Evolutionary conservation across 2,797 vertebrate species (phyloP).

Genomic region (Amblyopsis hoosieri): DNA sequence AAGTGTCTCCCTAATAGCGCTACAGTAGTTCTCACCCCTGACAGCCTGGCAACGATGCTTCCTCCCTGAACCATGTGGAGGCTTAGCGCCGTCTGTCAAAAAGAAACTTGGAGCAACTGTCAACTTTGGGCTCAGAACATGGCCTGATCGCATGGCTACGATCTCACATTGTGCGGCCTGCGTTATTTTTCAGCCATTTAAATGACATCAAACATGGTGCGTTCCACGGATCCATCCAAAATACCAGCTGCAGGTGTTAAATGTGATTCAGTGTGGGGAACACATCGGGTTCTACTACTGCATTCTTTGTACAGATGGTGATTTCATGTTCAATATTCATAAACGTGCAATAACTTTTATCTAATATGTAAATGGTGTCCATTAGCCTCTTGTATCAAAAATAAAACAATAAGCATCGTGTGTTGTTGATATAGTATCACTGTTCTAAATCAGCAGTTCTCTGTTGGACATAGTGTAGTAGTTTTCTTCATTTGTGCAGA

Average conservation of each 20-base stretch:
- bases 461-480: too few species aligned
- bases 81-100: constrained; percentile 8
- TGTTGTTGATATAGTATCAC: background rate
- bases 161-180: constrained; percentile 15
- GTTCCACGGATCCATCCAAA: constrained; percentile 39
- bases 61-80: background rate
- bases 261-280: constrained; percentile 67
- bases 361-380: constrained; percentile 18
- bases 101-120: constrained; percentile 11
- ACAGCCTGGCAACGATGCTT: constrained; percentile 30
- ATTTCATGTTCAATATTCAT: constrained; percentile 49
- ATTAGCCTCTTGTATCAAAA: constrained; percentile 18
- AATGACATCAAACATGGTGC: constrained; percentile 48
- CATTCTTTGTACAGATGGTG: constrained; percentile 42
- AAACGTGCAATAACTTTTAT: constrained; percentile 27
- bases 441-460: too few species aligned
- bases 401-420: too few species aligned
- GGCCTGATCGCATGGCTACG: constrained; percentile 2
- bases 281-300: constrained; percentile 32
- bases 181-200: constrained; percentile 32
- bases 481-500: too few species aligned
- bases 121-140: constrained; percentile 9
- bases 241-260: constrained; percentile 64
- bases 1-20: constrained; percentile 54
- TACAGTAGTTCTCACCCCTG: constrained; percentile 42